phyloP scores from a whole-genome alignment of 2,888 invertebrate species.

The Monoplex corrugatus region DNA sequence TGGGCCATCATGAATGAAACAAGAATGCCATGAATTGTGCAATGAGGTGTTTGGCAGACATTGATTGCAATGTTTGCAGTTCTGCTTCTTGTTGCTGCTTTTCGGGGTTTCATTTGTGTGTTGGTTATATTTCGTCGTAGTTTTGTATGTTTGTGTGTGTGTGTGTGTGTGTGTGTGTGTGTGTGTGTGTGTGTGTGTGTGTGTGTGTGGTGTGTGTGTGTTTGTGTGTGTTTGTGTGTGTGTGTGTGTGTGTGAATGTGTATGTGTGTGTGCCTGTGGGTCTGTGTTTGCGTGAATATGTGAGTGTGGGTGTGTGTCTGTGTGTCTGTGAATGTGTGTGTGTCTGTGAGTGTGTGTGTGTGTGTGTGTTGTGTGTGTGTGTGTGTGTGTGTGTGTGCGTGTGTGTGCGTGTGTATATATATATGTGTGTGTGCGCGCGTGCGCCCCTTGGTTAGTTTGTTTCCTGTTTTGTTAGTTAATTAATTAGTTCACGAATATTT shows the following conservation, averaged over 20 bases:
- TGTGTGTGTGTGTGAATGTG: conserved; percentile 36
- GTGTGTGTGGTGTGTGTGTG: no score
- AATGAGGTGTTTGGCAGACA: no score
- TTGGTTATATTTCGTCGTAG: not conserved
- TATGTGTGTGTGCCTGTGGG: conserved; percentile 32
- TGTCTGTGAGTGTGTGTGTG: not conserved
- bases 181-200: conserved; percentile 42
- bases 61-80: no score
- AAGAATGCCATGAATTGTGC: no score
- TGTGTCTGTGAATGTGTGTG: not conserved
- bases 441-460: no score
- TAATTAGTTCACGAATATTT: no score
- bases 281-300: not conserved
- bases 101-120: no score
- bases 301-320: not conserved
- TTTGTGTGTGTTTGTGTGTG: no score
- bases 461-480: no score
- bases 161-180: conserved; percentile 32
- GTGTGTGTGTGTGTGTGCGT: not conserved
- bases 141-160: no score
- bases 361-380: not conserved
- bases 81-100: no score
- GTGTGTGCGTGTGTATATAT: not conserved
- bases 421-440: not conserved
- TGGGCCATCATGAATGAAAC: no score